phyloP scores from a whole-genome alignment of 2,888 invertebrate species.

The Hemistola chrysoprasaria region DNA sequence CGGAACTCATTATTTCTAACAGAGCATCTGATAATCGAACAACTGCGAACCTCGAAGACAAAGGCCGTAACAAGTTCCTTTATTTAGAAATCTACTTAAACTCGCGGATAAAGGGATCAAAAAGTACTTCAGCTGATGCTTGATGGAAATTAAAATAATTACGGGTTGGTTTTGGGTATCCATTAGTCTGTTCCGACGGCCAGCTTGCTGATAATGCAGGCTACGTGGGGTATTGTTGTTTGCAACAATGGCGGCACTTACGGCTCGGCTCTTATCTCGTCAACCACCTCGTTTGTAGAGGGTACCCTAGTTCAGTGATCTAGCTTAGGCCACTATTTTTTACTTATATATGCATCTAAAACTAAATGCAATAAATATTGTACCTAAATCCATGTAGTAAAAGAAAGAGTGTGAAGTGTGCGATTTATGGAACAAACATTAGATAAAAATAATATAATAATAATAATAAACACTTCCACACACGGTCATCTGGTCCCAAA shows the following conservation, averaged over 20 bases:
- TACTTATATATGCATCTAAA: no score
- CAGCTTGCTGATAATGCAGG: constrained; percentile 57
- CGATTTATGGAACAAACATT: no score
- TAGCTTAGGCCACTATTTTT: neutral
- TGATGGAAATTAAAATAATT: constrained; percentile 69
- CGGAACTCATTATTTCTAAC: constrained; percentile 7
- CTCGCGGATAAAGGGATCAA: constrained; percentile 51
- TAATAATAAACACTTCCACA: no score
- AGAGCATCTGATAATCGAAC: constrained; percentile 27
- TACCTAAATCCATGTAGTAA: no score
- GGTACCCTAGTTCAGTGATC: constrained; percentile 3
- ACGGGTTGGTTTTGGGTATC: constrained; percentile 58
- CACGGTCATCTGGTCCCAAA: no score
- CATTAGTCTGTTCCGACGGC: constrained; percentile 53
- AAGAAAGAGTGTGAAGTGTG: no score
- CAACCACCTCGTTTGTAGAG: constrained; percentile 62
- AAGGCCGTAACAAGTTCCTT: constrained; percentile 41
- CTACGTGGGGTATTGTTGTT: constrained; percentile 61
- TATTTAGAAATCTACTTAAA: constrained; percentile 45
- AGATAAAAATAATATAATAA: no score
- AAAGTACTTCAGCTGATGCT: constrained; percentile 55
- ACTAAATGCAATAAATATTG: no score
- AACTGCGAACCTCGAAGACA: constrained; percentile 26
- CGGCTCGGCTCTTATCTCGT: constrained; percentile 63
- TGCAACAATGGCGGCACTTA: constrained; percentile 65